Conservation (phyloP, 2,888 invertebrate species). For the Lepidochrysops patricia region DNA sequence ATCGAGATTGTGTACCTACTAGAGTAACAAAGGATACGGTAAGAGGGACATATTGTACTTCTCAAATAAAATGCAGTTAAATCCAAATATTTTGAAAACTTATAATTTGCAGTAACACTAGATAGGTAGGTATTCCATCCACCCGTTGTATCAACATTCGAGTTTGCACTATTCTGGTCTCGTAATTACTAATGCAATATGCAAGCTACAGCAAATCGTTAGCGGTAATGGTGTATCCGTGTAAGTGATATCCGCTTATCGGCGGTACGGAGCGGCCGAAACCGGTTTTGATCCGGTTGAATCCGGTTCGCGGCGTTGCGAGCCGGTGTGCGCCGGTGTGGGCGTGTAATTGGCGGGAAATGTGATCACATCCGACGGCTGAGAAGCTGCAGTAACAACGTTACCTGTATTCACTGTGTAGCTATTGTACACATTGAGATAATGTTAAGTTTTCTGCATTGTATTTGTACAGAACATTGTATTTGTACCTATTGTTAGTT, state of each 20-base stretch:
- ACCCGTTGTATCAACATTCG: not conserved
- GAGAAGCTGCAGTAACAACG: not conserved
- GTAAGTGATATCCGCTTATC: not conserved
- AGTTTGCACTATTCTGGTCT: not conserved
- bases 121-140: no score
- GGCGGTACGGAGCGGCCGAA: no score
- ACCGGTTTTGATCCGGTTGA: not conserved
- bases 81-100: no score
- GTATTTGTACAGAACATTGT: no score
- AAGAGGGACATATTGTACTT: no score
- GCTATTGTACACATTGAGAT: not conserved
- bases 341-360: slow-evolving; percentile 17
- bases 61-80: no score
- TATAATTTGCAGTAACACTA: no score
- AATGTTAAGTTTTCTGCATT: no score
- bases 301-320: not conserved
- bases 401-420: not conserved
- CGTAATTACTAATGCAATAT: not conserved
- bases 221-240: not conserved
- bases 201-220: not conserved
- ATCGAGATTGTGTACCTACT: no score
- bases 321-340: not conserved
- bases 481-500: no score
- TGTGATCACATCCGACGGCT: slow-evolving; percentile 10
- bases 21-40: no score